These are phyloP conservation scores for Urocitellus parryii DNA, from an alignment of 2,113 vertebrate genomes.

Conservation along the genomic window DNA sequence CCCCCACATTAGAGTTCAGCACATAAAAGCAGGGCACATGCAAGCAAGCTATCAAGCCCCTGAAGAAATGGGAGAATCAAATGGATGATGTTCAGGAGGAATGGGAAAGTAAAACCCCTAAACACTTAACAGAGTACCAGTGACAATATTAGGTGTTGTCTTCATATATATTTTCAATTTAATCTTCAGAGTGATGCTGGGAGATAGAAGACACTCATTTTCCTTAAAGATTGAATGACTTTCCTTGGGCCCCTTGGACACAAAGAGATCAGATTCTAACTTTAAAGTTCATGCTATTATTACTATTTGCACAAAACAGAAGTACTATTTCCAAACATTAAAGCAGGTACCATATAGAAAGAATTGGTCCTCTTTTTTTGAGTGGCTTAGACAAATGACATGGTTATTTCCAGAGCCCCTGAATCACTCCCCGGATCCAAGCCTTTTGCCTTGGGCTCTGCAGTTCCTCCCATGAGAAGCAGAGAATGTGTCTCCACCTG, in stretches of 20 bases:
- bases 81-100: not conserved
- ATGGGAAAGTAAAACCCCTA: not conserved
- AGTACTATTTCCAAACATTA: not conserved
- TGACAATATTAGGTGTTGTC: not conserved
- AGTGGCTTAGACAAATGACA: not conserved
- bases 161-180: not conserved
- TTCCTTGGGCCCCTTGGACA: not conserved
- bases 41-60: not conserved
- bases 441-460: not conserved
- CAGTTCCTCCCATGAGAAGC: not conserved
- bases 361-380: not conserved
- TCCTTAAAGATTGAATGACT: conserved; percentile 2
- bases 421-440: not conserved
- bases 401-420: not conserved
- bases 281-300: not conserved
- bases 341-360: not conserved
- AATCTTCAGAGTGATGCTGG: not conserved
- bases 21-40: not conserved
- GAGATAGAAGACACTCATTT: not conserved
- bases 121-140: not conserved
- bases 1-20: not conserved
- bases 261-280: not conserved
- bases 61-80: not conserved
- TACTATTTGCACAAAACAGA: not conserved
- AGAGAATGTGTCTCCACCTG: not conserved